phyloP scores from a whole-genome alignment of 2,797 vertebrate genomes.

The Borostomias antarcticus region DNA sequence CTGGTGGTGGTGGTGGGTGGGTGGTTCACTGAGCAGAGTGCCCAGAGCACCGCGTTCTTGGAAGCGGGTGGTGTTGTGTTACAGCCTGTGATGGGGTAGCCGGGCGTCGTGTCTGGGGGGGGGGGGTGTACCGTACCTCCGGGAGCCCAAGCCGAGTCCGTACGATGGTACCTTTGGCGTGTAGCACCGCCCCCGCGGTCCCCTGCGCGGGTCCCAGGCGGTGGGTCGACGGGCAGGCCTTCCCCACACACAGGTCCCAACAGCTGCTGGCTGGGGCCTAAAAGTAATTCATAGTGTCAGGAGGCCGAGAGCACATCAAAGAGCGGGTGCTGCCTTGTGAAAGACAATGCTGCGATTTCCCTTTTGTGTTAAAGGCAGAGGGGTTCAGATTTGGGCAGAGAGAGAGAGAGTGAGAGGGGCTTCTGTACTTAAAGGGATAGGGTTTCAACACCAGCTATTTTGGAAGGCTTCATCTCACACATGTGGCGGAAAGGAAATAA shows the following conservation, averaged over 20 bases:
- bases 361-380: slow-evolving; percentile 47
- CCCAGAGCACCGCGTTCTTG: slow-evolving; percentile 60
- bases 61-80: slow-evolving; percentile 48
- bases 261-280: slow-evolving; percentile 25
- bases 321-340: slow-evolving; percentile 43
- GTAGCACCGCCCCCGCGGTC: slow-evolving; percentile 48
- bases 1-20: slow-evolving; percentile 24
- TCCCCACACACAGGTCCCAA: slow-evolving; percentile 30
- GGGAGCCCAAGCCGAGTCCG: not conserved
- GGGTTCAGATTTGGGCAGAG: slow-evolving; percentile 23
- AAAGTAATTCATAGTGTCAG: slow-evolving; percentile 50
- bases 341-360: slow-evolving; percentile 62
- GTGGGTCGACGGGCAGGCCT: not conserved
- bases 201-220: not conserved
- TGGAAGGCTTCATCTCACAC: slow-evolving; percentile 25
- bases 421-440: slow-evolving; percentile 42
- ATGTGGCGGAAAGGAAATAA: slow-evolving; percentile 12
- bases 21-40: slow-evolving; percentile 35
- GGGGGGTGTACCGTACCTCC: slow-evolving; percentile 7
- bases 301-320: slow-evolving; percentile 56
- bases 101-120: slow-evolving; percentile 52
- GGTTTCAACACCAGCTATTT: slow-evolving; percentile 46
- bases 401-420: slow-evolving; percentile 24
- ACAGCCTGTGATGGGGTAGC: slow-evolving; percentile 56
- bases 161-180: slow-evolving; percentile 34